These are phyloP conservation scores for Amiota communis DNA, from an alignment of 2,888 invertebrate genomes.

Conservation along the genomic window DNA sequence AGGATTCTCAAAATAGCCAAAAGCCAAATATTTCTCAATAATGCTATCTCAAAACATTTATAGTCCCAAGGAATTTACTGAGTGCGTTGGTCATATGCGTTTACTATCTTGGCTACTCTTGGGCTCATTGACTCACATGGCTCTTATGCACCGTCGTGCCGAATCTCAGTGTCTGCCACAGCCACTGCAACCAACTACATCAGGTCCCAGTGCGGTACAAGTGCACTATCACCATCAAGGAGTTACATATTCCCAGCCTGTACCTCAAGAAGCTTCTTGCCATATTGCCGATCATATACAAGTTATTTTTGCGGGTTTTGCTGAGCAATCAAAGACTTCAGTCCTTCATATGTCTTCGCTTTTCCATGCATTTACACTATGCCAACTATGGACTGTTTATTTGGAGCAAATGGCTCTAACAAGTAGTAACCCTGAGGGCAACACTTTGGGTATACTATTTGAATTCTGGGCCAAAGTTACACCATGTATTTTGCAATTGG, in stretches of 20 bases:
- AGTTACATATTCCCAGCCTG: slow-evolving; percentile 81
- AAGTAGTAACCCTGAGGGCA: slow-evolving; percentile 81
- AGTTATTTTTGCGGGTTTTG: slow-evolving; percentile 95
- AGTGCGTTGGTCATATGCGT: slow-evolving; percentile 95
- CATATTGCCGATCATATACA: slow-evolving; percentile 98
- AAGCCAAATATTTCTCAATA: neutral
- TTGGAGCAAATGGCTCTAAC: slow-evolving; percentile 89
- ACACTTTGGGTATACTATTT: slow-evolving; percentile 87
- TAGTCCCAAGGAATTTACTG: slow-evolving; percentile 94
- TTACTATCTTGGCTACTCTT: slow-evolving; percentile 95
- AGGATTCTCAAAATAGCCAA: slow-evolving; percentile 24
- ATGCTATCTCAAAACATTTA: slow-evolving; percentile 38
- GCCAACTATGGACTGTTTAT: slow-evolving; percentile 99
- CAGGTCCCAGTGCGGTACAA: slow-evolving; percentile 44
- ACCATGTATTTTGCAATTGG: slow-evolving; percentile 93
- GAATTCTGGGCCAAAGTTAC: slow-evolving; percentile 99
- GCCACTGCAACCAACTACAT: slow-evolving; percentile 47
- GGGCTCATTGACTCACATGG: slow-evolving; percentile 93
- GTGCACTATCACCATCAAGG: slow-evolving; percentile 64
- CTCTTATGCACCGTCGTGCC: slow-evolving; percentile 74
- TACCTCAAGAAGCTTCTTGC: slow-evolving; percentile 96
- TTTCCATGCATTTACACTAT: slow-evolving; percentile 97
- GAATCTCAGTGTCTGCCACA: slow-evolving; percentile 54
- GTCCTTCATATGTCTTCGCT: slow-evolving; percentile 96
- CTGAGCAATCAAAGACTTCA: slow-evolving; percentile 93